Percentiles rank a stretch among this genome's conserved stretches.
Evolutionary conservation across 2,888 invertebrate genomes (phyloP).

Genomic region (Drosophila neotestacea): DNA sequence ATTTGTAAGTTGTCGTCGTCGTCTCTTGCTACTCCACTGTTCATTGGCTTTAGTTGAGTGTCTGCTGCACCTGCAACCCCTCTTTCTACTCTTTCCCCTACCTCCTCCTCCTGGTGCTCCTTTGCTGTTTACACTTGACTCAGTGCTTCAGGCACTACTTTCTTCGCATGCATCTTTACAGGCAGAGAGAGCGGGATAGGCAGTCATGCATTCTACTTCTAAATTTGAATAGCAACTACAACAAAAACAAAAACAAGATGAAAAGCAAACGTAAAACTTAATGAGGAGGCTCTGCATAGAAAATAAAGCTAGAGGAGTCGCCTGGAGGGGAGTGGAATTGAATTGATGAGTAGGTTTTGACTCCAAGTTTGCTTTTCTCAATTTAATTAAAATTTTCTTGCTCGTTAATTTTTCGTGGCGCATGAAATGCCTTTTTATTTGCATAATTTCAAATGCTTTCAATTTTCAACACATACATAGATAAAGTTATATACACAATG

Average conservation of each 20-base stretch:
- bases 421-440: conserved; percentile 72
- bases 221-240: conserved; percentile 73
- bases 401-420: conserved; percentile 67
- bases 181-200: conserved; percentile 10
- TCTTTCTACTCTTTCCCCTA: neutral
- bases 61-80: conserved; percentile 60
- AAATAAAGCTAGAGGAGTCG: conserved; percentile 45
- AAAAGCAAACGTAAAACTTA: conserved; percentile 73
- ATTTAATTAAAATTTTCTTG: conserved; percentile 76
- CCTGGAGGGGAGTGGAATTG: conserved; percentile 35
- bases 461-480: conserved; percentile 20
- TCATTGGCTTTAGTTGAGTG: conserved; percentile 69
- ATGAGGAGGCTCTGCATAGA: conserved; percentile 72
- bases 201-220: conserved; percentile 64
- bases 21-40: conserved; percentile 67
- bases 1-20: conserved; percentile 33
- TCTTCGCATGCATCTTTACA: conserved; percentile 37
- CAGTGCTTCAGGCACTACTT: conserved; percentile 44
- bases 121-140: conserved; percentile 50
- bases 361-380: conserved; percentile 54
- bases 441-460: conserved; percentile 71
- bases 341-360: conserved; percentile 32
- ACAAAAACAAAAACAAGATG: conserved; percentile 49
- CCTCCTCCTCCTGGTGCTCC: conserved; percentile 10
- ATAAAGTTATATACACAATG: no score